Evolutionary conservation across 2,797 vertebrate species (phyloP).

Genomic region (Glossophaga mutica): DNA sequence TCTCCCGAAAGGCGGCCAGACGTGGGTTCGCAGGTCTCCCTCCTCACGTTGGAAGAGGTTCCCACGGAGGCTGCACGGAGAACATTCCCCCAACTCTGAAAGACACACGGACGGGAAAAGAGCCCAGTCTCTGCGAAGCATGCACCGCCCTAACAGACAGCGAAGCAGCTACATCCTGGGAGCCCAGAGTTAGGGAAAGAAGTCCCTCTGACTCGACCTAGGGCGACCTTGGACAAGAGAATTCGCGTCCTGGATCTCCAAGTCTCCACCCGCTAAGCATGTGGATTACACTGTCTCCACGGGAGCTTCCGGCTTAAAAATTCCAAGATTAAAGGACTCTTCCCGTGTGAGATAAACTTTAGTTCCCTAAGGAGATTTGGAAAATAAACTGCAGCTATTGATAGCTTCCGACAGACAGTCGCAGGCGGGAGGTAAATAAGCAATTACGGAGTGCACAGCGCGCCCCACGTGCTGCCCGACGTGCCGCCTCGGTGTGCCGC

Average conservation of each 20-base stretch:
- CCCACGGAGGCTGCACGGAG: not conserved
- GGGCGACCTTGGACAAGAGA: not conserved
- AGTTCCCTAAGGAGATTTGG: slow-evolving; percentile 53
- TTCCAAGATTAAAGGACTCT: not conserved
- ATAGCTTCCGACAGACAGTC: slow-evolving; percentile 24
- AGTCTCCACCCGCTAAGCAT: not conserved
- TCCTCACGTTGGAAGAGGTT: not conserved
- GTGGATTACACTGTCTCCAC: not conserved
- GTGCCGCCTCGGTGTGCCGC: fast-evolving
- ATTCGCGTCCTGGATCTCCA: not conserved
- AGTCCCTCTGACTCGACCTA: not conserved
- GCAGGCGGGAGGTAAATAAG: slow-evolving; percentile 47
- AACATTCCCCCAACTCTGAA: not conserved
- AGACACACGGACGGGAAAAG: not conserved
- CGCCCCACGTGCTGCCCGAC: too few species aligned
- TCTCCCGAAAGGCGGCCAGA: not conserved
- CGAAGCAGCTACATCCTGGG: not conserved
- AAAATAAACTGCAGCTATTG: slow-evolving; percentile 33
- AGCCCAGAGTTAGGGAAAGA: not conserved
- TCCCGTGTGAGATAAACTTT: not conserved
- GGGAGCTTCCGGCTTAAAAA: slow-evolving; percentile 3
- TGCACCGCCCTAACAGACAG: fast-evolving
- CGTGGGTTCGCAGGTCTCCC: not conserved
- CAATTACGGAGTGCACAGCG: not conserved
- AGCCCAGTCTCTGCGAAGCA: not conserved